A percentile compares a stretch with the other conserved stretches of the same genome.
These are phyloP conservation scores for Onthophagus sagittarius DNA, from an alignment of 2,888 invertebrate genomes.

Conservation along the genomic window DNA sequence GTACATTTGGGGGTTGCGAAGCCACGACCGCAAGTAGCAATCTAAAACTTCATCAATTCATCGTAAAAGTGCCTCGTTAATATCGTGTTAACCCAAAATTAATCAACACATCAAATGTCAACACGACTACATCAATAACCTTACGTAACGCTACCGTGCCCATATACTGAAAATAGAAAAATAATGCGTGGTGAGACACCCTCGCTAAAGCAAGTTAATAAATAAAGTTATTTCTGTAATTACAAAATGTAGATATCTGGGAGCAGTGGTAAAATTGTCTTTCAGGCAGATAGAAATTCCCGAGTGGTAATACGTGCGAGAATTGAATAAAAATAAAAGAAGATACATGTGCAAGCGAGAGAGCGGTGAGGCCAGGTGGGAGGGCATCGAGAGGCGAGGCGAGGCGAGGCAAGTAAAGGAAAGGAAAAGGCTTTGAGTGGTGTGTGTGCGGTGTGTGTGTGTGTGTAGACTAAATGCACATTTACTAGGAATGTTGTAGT, in stretches of 20 bases:
- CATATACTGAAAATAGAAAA: too few species aligned
- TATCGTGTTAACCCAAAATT: too few species aligned
- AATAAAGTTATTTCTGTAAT: neutral
- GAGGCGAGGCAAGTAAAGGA: neutral
- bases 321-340: neutral
- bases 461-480: conserved; percentile 22
- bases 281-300: neutral
- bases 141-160: too few species aligned
- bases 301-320: neutral
- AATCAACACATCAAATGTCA: too few species aligned
- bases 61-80: too few species aligned
- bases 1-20: too few species aligned
- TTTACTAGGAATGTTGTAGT: conserved; percentile 27
- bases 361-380: neutral
- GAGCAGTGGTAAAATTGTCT: neutral
- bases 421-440: neutral
- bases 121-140: too few species aligned
- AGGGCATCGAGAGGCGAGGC: neutral
- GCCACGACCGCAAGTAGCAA: too few species aligned
- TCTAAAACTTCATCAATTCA: too few species aligned
- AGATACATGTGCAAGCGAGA: neutral
- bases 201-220: neutral
- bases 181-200: too few species aligned
- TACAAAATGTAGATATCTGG: conserved; percentile 2
- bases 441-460: neutral